Evolutionary conservation across 2,888 invertebrate genomes (phyloP), one percentile per base, ranked within the genome.

Genomic region (Lasioglossum pauxillum): DNA sequence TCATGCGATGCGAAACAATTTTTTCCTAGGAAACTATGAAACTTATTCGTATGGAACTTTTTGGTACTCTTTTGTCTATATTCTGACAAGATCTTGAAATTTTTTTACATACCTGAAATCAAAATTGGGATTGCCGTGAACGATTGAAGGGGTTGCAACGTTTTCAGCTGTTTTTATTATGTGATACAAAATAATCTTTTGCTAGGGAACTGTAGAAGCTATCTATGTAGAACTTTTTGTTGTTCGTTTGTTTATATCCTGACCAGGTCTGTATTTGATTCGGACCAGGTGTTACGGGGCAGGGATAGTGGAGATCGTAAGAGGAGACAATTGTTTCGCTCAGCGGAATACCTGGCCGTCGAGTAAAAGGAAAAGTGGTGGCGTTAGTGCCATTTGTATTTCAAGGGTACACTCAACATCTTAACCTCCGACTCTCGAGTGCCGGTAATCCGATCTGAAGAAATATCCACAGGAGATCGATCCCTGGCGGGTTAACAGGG

Each of bases 341-440:
- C 64, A 83, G 75, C 72, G 78, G 74, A 78, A 74, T 83, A 74
- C 23, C 84, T 69, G 46, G 27, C 38, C 57, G 38, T 12, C 23
- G 83, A 35, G 75, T 79, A 75, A 80, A 75, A 80, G 79, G 80
- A 82, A 84, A 89, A 80, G 69, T 78, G 72, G 67, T 64, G 86
- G 38, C 79, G 81, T 76, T 80, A 77, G 85, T 83, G 71, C 81
- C 88, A 82, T 88, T 85, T 91, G 88, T 84, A 81, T 90, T 90
- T 90, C 88, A 80, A 92, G 93, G 83, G 89, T 86, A 88, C 83
- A 89, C 91, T 91, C 89, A 89, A 91, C 90, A 92, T 89, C 91
- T 91, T 91, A 92, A 91, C 88, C 88, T 78, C 75, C 83, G 78
- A 46, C 83, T 84, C 84, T 85, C 80, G 81, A 82, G 78, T 75